Evolutionary conservation across 2,888 invertebrate genomes (phyloP), one percentile per base, ranked within the genome.

Genomic region (Pogonocherus hispidulus): DNA sequence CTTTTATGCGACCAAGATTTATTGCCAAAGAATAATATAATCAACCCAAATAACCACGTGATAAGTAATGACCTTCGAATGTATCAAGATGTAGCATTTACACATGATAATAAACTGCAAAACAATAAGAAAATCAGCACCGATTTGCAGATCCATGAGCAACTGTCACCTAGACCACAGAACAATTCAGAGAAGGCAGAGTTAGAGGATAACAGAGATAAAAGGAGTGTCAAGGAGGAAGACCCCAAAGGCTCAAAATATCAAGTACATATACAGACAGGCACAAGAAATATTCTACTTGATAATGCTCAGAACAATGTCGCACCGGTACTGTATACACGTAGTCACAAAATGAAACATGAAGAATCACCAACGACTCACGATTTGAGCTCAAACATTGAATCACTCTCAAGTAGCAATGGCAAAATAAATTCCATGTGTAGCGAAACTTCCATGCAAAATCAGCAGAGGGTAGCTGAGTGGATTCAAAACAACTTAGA

Each of bases 221-320:
- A 44, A 62, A 55, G 46, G 23, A 76, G 78, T 76, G 76, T 76
- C 77, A 78, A 79, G 75, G 72, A 74, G 3, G 82, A 78, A 76
- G 93, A 93, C 0, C 93, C 94, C 1, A 88, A 94, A 71, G 91
- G 94, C 79, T 92, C 94, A 59, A 88, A n/a, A n/a, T n/a, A n/a
- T n/a, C n/a, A n/a, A 94, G 80, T 88, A 93, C 37, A 2, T 32
- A 88, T 94, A 78, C 93, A 93, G 79, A 91, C 91, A 4, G 93
- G 93, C 4, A 92, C 93, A 9, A 93, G 92, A 81, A 94, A 94
- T 82, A 93, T 94, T 78, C 86, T 94, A 3, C 86, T 94, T 20
- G 94, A 94, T 83, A 94, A 93, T 78, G 91, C 92, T 32, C 92
- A 92, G 76, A 90, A 91, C 49, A 89, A 89, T 72, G 89, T 92